phyloP scores from a whole-genome alignment of 2,113 vertebrate genomes.

The Salvelinus namaycush region DNA sequence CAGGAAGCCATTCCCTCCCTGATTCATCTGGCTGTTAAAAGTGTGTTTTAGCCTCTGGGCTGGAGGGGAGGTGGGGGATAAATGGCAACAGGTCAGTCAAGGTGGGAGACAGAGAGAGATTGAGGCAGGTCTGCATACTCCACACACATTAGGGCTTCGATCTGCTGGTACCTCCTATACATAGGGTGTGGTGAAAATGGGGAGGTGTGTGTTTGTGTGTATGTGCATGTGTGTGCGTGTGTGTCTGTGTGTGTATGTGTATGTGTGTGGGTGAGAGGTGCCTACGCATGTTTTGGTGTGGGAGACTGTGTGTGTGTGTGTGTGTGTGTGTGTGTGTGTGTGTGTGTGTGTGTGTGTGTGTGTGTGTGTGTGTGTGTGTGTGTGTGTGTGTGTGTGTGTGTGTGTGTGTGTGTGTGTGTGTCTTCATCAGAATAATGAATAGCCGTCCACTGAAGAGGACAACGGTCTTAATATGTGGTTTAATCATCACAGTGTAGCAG shows the following conservation, averaged over 20 bases:
- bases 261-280: no score
- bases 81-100: conserved; percentile 37
- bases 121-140: conserved; percentile 26
- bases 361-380: not conserved
- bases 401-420: conserved; percentile 1
- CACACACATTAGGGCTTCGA: conserved; percentile 16
- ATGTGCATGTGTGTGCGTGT: no score
- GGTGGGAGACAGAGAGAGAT: conserved; percentile 15
- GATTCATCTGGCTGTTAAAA: conserved; percentile 65
- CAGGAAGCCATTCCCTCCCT: conserved; percentile 53
- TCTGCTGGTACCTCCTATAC: not conserved
- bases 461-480: conserved; percentile 41
- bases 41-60: conserved; percentile 44
- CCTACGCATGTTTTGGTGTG: no score
- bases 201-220: not conserved
- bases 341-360: conserved; percentile 10
- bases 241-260: no score
- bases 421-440: conserved; percentile 7
- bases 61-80: conserved; percentile 27
- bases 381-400: conserved; percentile 7
- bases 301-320: not conserved
- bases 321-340: conserved; percentile 1
- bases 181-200: no score
- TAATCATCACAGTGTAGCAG: conserved; percentile 32
- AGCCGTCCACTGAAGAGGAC: conserved; percentile 23